A percentile compares a stretch with the other conserved stretches of the same genome.
These are phyloP conservation scores for Amiota communis DNA, from an alignment of 2,888 invertebrate species.

Conservation along the genomic window DNA sequence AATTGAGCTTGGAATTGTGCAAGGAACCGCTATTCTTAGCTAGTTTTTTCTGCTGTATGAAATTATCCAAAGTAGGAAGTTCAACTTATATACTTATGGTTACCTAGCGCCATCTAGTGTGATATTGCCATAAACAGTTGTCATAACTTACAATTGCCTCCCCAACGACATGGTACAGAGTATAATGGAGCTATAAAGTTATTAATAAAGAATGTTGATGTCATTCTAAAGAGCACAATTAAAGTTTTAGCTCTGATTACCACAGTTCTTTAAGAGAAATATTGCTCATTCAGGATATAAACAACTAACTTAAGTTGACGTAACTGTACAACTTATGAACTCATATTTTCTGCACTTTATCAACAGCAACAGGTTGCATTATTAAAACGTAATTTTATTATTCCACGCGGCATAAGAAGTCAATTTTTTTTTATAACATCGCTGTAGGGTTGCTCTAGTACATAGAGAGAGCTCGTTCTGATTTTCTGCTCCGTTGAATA, in stretches of 20 bases:
- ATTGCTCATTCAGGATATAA: conserved; percentile 17
- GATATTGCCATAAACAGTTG: conserved; percentile 22
- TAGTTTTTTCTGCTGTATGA: background rate
- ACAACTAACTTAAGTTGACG: conserved; percentile 31
- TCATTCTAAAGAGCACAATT: conserved; percentile 31
- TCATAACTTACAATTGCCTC: background rate
- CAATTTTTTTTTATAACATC: conserved; percentile 13
- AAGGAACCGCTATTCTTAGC: background rate
- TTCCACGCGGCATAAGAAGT: conserved; percentile 40
- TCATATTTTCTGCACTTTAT: conserved; percentile 1
- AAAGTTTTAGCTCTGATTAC: background rate
- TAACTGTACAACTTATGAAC: conserved; percentile 48
- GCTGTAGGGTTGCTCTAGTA: conserved; percentile 23
- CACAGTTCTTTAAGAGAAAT: too few species aligned
- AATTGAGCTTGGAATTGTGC: conserved; percentile 52
- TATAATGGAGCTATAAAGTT: conserved; percentile 8
- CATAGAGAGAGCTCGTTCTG: conserved; percentile 52
- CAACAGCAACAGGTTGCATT: conserved; percentile 48
- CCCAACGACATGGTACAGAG: background rate
- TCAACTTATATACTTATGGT: conserved; percentile 5
- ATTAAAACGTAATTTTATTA: conserved; percentile 59
- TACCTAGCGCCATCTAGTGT: conserved; percentile 49
- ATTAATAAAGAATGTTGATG: conserved; percentile 44
- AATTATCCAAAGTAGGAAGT: conserved; percentile 26
- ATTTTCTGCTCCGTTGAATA: conserved; percentile 72